phyloP scores from a whole-genome alignment of 2,113 vertebrate genomes.

The Neolamprologus falcicula region DNA sequence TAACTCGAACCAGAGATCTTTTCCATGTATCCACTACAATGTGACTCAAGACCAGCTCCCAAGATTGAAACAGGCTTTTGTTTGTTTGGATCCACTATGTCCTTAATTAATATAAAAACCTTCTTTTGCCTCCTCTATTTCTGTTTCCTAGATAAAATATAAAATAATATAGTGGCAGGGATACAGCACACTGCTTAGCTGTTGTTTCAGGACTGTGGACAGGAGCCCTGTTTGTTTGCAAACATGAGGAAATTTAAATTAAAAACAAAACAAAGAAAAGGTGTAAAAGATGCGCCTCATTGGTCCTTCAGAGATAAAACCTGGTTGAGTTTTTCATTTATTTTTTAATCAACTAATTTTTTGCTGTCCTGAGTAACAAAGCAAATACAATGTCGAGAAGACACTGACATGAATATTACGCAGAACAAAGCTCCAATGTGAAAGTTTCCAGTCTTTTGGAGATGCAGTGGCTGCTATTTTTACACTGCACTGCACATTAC shows the following conservation, averaged over 20 bases:
- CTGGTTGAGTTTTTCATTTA: neutral
- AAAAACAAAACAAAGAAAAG: neutral
- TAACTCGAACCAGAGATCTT: neutral
- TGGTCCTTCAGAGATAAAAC: neutral
- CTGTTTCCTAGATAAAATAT: neutral
- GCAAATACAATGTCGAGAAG: neutral
- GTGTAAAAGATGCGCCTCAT: neutral
- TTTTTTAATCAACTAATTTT: neutral
- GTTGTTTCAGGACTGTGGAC: neutral
- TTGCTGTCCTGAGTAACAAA: neutral
- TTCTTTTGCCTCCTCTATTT: neutral
- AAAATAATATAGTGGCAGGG: neutral
- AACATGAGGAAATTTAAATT: neutral
- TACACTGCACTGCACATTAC: neutral
- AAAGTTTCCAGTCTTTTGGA: neutral
- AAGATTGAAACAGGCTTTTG: neutral
- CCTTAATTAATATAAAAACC: neutral
- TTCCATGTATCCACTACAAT: neutral
- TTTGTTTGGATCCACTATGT: neutral
- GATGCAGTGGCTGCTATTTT: neutral
- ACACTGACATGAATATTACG: neutral
- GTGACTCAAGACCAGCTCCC: neutral
- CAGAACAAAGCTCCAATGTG: neutral
- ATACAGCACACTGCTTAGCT: neutral
- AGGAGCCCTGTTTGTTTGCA: neutral